These are phyloP conservation scores for Sebastes schlegelii DNA, from an alignment of 2,113 vertebrate genomes.

Conservation along the genomic window DNA sequence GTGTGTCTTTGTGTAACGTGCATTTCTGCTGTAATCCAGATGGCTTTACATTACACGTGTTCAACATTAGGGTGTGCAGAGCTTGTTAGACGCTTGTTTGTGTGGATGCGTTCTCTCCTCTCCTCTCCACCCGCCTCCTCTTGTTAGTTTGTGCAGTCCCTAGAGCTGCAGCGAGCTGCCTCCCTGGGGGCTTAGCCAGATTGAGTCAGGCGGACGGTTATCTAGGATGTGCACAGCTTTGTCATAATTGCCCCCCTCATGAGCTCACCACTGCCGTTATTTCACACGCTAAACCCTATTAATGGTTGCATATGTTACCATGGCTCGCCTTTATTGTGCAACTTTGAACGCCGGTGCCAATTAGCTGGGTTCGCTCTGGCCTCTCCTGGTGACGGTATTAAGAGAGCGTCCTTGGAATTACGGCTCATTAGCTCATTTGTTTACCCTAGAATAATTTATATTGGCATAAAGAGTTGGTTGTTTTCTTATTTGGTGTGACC, in stretches of 20 bases:
- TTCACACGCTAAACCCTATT: slow-evolving; percentile 78
- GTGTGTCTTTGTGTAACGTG: not conserved
- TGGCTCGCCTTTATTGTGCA: slow-evolving; percentile 68
- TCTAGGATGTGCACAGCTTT: slow-evolving; percentile 75
- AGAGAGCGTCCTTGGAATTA: slow-evolving; percentile 67
- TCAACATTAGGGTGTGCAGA: slow-evolving; percentile 35
- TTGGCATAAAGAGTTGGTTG: slow-evolving; percentile 36
- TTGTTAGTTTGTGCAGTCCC: slow-evolving; percentile 64
- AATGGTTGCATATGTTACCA: slow-evolving; percentile 76
- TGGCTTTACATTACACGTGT: slow-evolving; percentile 46
- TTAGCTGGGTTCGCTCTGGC: slow-evolving; percentile 72
- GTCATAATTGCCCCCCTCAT: slow-evolving; percentile 80
- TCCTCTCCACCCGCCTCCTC: slow-evolving; percentile 33
- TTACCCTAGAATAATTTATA: slow-evolving; percentile 67
- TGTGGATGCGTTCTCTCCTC: slow-evolving; percentile 38
- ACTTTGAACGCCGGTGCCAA: slow-evolving; percentile 74
- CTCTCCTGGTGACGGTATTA: slow-evolving; percentile 64
- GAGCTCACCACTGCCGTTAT: slow-evolving; percentile 72
- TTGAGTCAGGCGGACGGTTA: slow-evolving; percentile 76
- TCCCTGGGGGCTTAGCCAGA: slow-evolving; percentile 75
- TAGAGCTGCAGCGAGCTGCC: slow-evolving; percentile 53
- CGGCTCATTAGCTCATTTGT: slow-evolving; percentile 81
- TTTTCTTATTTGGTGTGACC: slow-evolving; percentile 45
- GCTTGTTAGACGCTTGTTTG: slow-evolving; percentile 75
- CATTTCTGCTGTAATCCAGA: slow-evolving; percentile 35